phyloP scores from a whole-genome alignment of 2,888 invertebrate species.

The Aphidius colemani region DNA sequence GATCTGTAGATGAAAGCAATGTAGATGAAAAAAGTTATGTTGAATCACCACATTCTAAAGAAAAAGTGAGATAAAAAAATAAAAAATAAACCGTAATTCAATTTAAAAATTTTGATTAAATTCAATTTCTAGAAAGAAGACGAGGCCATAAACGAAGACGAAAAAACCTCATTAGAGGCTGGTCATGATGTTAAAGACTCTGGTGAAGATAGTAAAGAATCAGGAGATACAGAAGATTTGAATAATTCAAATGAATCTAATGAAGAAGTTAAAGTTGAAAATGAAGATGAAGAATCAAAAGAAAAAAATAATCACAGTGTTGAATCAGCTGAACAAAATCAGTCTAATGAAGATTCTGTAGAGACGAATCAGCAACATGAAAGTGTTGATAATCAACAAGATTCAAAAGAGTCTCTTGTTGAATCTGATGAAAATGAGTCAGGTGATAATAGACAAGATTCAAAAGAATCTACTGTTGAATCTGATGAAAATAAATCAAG shows the following conservation, averaged over 20 bases:
- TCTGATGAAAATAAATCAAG: not conserved
- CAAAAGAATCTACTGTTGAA: not conserved
- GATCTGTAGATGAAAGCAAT: conserved; percentile 56
- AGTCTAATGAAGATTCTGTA: conserved; percentile 18
- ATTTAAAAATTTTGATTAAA: not conserved
- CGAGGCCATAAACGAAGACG: conserved; percentile 28
- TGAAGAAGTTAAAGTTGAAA: conserved; percentile 34
- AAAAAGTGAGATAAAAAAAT: conserved; percentile 17
- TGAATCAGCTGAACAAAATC: not conserved
- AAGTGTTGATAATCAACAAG: conserved; percentile 21
- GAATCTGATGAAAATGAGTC: too few relatives aligned
- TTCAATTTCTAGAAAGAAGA: conserved; percentile 16
- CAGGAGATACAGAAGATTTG: conserved; percentile 54
- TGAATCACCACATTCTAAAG: conserved; percentile 16
- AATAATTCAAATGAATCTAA: conserved; percentile 55
- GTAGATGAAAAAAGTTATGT: conserved; percentile 43
- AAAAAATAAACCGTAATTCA: not conserved
- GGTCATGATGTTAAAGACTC: conserved; percentile 50
- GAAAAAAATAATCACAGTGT: conserved; percentile 19
- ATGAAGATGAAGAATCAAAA: conserved; percentile 34
- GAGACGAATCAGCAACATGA: conserved; percentile 15
- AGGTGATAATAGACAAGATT: conserved; percentile 25
- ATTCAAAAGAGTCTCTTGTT: conserved; percentile 11
- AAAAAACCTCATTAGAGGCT: conserved; percentile 32
- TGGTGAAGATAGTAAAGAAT: conserved; percentile 45